phyloP scores from a whole-genome alignment of 2,888 invertebrate species.

The Chrysopilus asiliformis region DNA sequence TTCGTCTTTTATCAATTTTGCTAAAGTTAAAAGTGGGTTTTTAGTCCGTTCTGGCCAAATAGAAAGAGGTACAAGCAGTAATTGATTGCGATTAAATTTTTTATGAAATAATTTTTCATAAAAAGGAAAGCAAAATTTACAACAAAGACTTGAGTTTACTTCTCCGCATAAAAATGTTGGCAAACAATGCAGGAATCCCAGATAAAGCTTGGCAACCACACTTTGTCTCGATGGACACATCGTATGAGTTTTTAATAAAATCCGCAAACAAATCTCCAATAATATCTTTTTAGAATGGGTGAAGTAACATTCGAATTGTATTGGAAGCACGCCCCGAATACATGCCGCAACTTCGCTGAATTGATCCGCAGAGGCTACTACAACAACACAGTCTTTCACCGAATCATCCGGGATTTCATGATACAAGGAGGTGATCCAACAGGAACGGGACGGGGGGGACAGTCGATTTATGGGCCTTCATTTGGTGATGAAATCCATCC shows the following conservation, averaged over 20 bases:
- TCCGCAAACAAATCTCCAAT: too few relatives aligned
- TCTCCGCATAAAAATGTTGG: too few relatives aligned
- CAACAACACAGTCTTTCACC: slow-evolving; percentile 90
- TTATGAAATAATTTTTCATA: too few relatives aligned
- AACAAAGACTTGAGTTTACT: too few relatives aligned
- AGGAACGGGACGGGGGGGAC: slow-evolving; percentile 90
- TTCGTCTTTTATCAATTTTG: too few relatives aligned
- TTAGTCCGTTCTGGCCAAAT: too few relatives aligned
- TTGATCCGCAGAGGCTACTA: slow-evolving; percentile 86
- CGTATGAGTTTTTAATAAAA: too few relatives aligned
- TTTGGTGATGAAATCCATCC: slow-evolving; percentile 93
- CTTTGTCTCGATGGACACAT: slow-evolving; percentile 66
- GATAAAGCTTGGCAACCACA: slow-evolving; percentile 85
- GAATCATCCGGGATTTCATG: slow-evolving; percentile 89
- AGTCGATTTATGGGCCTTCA: slow-evolving; percentile 88
- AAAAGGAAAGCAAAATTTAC: too few relatives aligned
- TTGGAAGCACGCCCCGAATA: slow-evolving; percentile 97
- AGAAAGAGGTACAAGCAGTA: too few relatives aligned
- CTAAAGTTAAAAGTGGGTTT: too few relatives aligned
- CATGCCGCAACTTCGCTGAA: slow-evolving; percentile 96
- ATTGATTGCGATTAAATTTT: too few relatives aligned
- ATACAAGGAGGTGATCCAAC: slow-evolving; percentile 96
- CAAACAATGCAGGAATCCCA: slow-evolving; percentile 57
- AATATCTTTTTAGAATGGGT: slow-evolving; percentile 83
- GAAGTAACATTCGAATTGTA: slow-evolving; percentile 84